These are phyloP conservation scores for Pycnonotus jocosus DNA, from an alignment of 2,113 vertebrate genomes.

Conservation along the genomic window DNA sequence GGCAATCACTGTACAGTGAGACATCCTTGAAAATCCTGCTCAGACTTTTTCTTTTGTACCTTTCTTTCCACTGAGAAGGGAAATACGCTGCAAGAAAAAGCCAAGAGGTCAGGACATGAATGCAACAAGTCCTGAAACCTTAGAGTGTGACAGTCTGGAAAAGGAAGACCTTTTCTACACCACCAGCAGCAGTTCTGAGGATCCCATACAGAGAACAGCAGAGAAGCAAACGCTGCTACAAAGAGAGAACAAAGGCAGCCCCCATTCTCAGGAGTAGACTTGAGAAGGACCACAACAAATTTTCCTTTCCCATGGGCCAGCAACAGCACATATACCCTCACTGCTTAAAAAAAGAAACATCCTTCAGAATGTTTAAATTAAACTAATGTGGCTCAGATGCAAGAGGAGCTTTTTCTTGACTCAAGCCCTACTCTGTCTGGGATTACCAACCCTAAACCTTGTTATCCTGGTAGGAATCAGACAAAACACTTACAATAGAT, in stretches of 20 bases:
- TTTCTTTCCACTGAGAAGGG: background rate
- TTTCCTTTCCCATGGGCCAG: background rate
- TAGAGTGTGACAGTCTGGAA: background rate
- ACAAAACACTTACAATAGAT: background rate
- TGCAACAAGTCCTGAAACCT: background rate
- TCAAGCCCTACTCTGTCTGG: background rate
- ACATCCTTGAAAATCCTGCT: background rate
- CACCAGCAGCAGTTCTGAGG: background rate
- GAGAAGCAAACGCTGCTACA: background rate
- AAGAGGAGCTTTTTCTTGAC: background rate
- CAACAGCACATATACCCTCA: background rate
- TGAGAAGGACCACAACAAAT: background rate
- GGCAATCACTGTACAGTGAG: background rate
- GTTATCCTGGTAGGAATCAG: background rate
- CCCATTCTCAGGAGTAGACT: background rate
- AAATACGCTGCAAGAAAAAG: background rate
- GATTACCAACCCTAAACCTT: background rate
- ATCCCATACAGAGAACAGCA: background rate
- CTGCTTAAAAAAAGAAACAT: background rate
- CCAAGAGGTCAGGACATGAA: background rate
- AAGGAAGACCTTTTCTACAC: background rate
- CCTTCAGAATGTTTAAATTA: background rate
- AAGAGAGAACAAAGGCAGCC: background rate
- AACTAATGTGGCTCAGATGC: background rate
- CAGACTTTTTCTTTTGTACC: background rate